Evolutionary conservation across 2,888 invertebrate species (phyloP).

Genomic region (Drosophila hamatofila): DNA sequence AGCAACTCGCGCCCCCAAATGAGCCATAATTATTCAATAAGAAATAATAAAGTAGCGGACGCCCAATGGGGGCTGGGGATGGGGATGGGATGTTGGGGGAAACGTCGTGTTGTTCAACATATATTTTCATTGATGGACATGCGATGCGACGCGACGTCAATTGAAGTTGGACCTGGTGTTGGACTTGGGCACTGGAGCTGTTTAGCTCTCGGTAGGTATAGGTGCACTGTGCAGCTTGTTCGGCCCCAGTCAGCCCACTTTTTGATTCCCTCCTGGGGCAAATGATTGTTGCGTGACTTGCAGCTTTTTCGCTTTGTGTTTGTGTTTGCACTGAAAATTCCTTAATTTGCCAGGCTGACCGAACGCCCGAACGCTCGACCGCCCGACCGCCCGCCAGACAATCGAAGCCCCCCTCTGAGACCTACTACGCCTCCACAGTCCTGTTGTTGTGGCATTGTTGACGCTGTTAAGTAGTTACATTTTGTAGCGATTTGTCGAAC

Average conservation of each 20-base stretch:
- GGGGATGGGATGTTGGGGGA: conserved; percentile 1
- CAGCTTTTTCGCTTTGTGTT: conserved; percentile 67
- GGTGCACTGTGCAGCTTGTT: conserved; percentile 5
- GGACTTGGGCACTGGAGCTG: conserved; percentile 9
- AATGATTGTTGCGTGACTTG: conserved; percentile 83
- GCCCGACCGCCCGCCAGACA: conserved; percentile 4
- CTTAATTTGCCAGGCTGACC: conserved; percentile 72
- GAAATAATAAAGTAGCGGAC: conserved; percentile 78
- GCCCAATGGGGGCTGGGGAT: neutral
- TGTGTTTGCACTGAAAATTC: conserved; percentile 68
- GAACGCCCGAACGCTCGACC: conserved; percentile 1
- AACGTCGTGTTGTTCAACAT: conserved; percentile 34
- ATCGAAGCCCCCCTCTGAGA: neutral
- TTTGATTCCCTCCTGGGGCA: conserved; percentile 27
- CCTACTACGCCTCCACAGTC: conserved; percentile 1
- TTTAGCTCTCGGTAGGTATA: neutral
- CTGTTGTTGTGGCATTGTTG: conserved; percentile 54
- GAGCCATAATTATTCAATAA: conserved; percentile 84
- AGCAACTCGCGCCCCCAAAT: conserved; percentile 62
- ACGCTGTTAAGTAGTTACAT: conserved; percentile 79
- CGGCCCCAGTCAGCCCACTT: neutral
- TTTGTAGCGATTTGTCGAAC: conserved; percentile 77
- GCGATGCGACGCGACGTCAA: conserved; percentile 43
- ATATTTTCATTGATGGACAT: conserved; percentile 71
- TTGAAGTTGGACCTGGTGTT: conserved; percentile 12